Evolutionary conservation across 2,797 vertebrate species (phyloP).

Genomic region (Chanos chanos): DNA sequence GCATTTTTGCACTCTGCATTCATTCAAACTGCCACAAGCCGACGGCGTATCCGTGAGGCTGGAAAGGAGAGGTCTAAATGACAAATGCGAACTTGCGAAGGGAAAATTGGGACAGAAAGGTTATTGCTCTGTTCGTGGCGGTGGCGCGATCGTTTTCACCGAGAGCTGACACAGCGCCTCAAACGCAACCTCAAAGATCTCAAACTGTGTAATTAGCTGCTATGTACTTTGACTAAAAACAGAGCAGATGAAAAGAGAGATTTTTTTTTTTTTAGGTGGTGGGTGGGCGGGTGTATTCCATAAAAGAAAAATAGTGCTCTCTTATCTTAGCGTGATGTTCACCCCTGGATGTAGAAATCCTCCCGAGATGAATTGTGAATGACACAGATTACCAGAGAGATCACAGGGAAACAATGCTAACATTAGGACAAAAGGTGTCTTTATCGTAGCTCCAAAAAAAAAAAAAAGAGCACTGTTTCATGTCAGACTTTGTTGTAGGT

Average conservation of each 20-base stretch:
- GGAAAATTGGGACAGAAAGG: conserved; percentile 49
- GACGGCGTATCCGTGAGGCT: too few relatives aligned
- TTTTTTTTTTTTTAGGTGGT: conserved; percentile 37
- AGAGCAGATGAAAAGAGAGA: conserved; percentile 49
- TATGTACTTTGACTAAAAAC: conserved; percentile 60
- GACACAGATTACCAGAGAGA: conserved; percentile 50
- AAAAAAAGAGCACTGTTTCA: conserved; percentile 50
- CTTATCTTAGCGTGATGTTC: conserved; percentile 60
- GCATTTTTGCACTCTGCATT: neutral
- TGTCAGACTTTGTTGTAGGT: conserved; percentile 33
- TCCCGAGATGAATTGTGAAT: conserved; percentile 57
- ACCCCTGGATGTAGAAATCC: conserved; percentile 52
- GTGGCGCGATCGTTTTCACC: conserved; percentile 59
- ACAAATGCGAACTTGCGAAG: conserved; percentile 51
- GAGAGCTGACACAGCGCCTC: conserved; percentile 56
- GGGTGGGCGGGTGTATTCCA: conserved; percentile 46
- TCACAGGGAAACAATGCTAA: conserved; percentile 54
- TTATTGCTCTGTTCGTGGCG: conserved; percentile 60
- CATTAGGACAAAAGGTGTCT: conserved; percentile 53
- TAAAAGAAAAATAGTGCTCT: conserved; percentile 58
- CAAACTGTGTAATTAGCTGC: conserved; percentile 64
- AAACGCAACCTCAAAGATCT: conserved; percentile 58
- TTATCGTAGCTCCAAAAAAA: conserved; percentile 47
- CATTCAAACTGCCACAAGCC: too few relatives aligned
- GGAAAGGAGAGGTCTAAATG: conserved; percentile 22